Evolutionary conservation across 2,113 vertebrate genomes (phyloP).

Genomic region (Dipodomys stephensi): DNA sequence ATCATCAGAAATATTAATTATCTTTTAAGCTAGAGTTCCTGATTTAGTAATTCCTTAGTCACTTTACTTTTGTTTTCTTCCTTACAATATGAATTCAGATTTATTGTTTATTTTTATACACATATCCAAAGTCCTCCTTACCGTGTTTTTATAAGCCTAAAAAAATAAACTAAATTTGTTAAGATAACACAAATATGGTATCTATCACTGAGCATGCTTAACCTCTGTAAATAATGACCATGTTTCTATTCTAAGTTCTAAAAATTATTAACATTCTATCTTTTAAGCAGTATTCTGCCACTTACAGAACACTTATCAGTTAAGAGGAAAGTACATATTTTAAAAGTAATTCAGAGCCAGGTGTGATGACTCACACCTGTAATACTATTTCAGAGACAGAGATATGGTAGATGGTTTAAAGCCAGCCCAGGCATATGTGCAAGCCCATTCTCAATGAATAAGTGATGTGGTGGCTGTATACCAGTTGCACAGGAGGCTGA

Average conservation of each 20-base stretch:
- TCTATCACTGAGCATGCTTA: background rate
- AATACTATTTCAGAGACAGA: too few species aligned
- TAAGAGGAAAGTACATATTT: background rate
- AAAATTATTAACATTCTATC: conserved; percentile 42
- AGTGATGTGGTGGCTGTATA: too few species aligned
- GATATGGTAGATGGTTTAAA: too few species aligned
- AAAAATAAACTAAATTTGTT: conserved; percentile 67
- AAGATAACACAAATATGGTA: conserved; percentile 53
- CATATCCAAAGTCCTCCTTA: conserved; percentile 39
- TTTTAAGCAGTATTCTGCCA: conserved; percentile 37
- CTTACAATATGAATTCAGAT: conserved; percentile 29
- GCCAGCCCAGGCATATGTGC: too few species aligned
- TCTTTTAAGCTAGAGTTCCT: conserved; percentile 55
- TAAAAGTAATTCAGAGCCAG: background rate
- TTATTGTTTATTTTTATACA: conserved; percentile 69
- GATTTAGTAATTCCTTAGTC: conserved; percentile 51
- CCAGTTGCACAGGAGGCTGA: too few species aligned
- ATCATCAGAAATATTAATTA: conserved; percentile 42
- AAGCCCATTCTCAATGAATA: too few species aligned
- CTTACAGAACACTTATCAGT: background rate
- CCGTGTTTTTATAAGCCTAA: conserved; percentile 59
- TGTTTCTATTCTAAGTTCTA: conserved; percentile 46
- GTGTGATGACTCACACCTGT: too few species aligned
- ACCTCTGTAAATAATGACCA: conserved; percentile 54
- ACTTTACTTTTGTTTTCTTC: conserved; percentile 33